phyloP scores from a whole-genome alignment of 1,140 invertebrate genomes.

The Brachionus rubens region DNA sequence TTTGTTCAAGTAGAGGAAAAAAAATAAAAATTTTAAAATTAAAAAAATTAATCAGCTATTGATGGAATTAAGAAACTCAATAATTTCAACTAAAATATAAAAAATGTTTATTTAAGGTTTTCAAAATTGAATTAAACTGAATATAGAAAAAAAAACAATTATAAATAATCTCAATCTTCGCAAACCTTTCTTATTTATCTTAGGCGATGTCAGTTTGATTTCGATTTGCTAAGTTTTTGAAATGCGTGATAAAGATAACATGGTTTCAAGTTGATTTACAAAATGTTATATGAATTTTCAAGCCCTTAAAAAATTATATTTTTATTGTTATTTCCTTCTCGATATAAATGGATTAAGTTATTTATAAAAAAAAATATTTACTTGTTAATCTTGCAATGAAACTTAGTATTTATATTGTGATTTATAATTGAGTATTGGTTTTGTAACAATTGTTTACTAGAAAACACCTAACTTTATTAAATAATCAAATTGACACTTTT shows the following conservation, averaged over 20 bases:
- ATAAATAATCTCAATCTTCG: conserved; percentile 20
- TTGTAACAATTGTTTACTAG: conserved; percentile 12
- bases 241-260: conserved; percentile 15
- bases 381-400: conserved; percentile 19
- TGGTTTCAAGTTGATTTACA: conserved; percentile 15
- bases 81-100: not conserved
- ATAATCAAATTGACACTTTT: conserved; percentile 29
- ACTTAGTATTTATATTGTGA: conserved; percentile 20
- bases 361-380: not conserved
- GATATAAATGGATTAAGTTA: conserved; percentile 8
- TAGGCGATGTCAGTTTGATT: conserved; percentile 39
- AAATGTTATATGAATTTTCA: not conserved
- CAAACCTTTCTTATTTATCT: conserved; percentile 1
- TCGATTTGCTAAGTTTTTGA: conserved; percentile 13
- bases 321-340: conserved; percentile 21
- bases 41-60: conserved; percentile 10
- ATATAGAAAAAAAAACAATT: not conserved
- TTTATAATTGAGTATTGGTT: conserved; percentile 31
- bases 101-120: conserved; percentile 32
- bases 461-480: conserved; percentile 20
- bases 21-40: not conserved
- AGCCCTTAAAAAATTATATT: too few relatives aligned
- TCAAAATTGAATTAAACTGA: not conserved
- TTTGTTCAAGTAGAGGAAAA: too few relatives aligned
- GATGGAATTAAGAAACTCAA: not conserved